Percentiles rank a stretch among this genome's conserved stretches.
phyloP scores from a whole-genome alignment of 2,797 vertebrate species.

The Enteromius viviparus region DNA sequence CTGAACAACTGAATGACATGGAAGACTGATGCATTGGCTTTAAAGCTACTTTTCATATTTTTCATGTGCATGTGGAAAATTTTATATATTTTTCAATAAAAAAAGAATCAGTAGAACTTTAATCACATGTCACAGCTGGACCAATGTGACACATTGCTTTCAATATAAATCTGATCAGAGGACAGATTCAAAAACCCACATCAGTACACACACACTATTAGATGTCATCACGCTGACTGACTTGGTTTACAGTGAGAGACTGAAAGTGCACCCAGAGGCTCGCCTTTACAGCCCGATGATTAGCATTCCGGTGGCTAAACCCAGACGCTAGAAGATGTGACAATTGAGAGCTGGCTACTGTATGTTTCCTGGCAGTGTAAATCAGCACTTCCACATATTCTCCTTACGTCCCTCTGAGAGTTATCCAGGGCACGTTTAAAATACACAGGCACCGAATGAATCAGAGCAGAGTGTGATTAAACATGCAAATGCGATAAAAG shows the following conservation, averaged over 20 bases:
- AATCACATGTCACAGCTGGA: constrained; percentile 42
- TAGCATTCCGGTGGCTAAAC: constrained; percentile 48
- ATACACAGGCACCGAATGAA: constrained; percentile 9
- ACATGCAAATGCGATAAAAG: constrained; percentile 6
- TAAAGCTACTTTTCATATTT: neutral
- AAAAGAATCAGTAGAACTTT: constrained; percentile 35
- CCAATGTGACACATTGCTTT: constrained; percentile 49
- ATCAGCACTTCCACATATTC: constrained; percentile 46
- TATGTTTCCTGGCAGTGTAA: constrained; percentile 57
- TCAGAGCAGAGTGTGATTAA: constrained; percentile 1
- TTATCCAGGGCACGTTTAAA: constrained; percentile 37
- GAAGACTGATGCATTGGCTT: neutral
- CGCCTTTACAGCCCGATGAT: constrained; percentile 51
- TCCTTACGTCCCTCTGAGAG: constrained; percentile 31
- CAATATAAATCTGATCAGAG: constrained; percentile 47
- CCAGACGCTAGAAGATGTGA: constrained; percentile 60
- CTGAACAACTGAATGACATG: neutral
- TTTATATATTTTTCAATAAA: neutral
- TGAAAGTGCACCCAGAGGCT: constrained; percentile 46
- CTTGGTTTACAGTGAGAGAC: constrained; percentile 40
- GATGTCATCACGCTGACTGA: constrained; percentile 46
- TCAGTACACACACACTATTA: constrained; percentile 25
- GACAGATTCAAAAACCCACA: constrained; percentile 13
- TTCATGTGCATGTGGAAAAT: neutral
- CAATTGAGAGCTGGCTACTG: constrained; percentile 51